Evolutionary conservation across 1,140 invertebrate species (phyloP).

Genomic region (Drosophila santomea): DNA sequence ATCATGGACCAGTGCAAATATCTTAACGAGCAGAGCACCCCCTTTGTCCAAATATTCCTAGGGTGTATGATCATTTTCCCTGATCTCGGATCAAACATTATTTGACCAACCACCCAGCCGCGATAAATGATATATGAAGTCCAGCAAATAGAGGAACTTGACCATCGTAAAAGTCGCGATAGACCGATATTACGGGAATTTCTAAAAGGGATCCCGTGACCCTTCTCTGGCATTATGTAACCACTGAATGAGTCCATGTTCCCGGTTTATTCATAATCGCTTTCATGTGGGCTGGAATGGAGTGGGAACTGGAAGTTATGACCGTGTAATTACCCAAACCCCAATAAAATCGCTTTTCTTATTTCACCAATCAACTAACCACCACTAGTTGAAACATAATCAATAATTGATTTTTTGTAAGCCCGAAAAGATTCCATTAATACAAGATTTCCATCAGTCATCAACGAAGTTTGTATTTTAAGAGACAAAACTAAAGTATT

Average conservation of each 20-base stretch:
- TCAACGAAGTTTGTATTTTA: too few relatives aligned
- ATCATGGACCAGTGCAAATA: background rate
- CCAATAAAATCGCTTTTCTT: background rate
- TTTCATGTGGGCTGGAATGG: background rate
- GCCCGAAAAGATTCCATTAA: too few relatives aligned
- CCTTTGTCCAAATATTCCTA: background rate
- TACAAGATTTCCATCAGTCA: too few relatives aligned
- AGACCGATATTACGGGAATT: background rate
- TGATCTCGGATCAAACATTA: background rate
- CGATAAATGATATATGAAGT: background rate
- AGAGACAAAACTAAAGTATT: too few relatives aligned
- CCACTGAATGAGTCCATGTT: background rate
- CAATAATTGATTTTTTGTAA: too few relatives aligned
- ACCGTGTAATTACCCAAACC: background rate
- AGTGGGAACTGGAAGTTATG: background rate
- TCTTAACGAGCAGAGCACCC: background rate
- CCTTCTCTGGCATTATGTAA: background rate
- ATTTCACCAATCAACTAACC: background rate
- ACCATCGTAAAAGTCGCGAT: background rate
- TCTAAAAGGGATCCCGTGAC: background rate
- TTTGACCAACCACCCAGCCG: background rate
- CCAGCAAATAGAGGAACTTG: background rate
- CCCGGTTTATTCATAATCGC: background rate
- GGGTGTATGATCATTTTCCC: background rate
- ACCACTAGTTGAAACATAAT: background rate